These are phyloP conservation scores for Alethe diademata DNA, from an alignment of 2,113 vertebrate species.

Conservation along the genomic window DNA sequence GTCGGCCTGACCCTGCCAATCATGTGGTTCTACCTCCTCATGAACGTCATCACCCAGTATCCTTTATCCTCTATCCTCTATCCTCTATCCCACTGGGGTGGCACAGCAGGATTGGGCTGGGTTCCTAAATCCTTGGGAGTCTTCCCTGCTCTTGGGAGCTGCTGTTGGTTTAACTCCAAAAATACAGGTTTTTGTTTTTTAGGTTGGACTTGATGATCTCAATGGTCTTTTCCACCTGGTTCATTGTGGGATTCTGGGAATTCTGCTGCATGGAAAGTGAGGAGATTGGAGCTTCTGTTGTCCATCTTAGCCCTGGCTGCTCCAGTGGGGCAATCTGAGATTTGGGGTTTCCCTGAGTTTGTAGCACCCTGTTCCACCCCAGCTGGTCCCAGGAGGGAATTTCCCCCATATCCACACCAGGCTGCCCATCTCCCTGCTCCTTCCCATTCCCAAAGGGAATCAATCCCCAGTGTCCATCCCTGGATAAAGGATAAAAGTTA, in stretches of 20 bases:
- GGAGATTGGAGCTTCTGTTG: not conserved
- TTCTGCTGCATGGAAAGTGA: not conserved
- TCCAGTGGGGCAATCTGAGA: not conserved
- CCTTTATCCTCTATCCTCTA: slow-evolving; percentile 82
- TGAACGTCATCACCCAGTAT: slow-evolving; percentile 98
- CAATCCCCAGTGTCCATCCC: not conserved
- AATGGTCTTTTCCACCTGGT: not conserved
- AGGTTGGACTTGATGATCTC: not conserved
- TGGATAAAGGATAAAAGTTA: too few relatives aligned
- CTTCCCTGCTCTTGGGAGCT: not conserved
- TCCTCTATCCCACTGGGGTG: not conserved
- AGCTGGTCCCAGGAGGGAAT: not conserved
- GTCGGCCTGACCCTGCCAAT: slow-evolving; percentile 80
- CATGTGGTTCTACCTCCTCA: slow-evolving; percentile 94
- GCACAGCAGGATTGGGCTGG: not conserved
- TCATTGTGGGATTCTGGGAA: not conserved
- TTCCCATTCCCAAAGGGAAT: not conserved
- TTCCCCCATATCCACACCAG: too few relatives aligned
- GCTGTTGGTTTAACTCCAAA: not conserved
- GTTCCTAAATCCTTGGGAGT: rapidly evolving
- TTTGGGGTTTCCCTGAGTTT: not conserved
- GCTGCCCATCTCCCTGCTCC: not conserved
- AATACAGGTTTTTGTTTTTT: rapidly evolving
- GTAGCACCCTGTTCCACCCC: rapidly evolving
- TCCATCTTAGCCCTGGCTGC: not conserved